Base-by-base conservation (phyloP, 92 coral and sea anemone species). In the Bergia sp. region DNA sequence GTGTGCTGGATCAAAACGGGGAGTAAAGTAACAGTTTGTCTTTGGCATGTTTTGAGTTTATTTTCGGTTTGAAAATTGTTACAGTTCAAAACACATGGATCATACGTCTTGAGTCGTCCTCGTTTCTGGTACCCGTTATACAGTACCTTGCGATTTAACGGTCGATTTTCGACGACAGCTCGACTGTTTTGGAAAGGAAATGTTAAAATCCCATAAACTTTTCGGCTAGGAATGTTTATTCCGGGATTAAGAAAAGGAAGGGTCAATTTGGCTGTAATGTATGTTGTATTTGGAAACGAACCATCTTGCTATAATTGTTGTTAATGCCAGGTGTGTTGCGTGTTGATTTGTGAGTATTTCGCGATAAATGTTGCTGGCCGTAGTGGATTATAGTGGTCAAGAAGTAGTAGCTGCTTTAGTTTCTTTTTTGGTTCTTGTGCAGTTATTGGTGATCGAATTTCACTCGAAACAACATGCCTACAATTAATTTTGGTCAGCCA, bases 161-260 rank as follows among this genome's bases (percentile, higher is more conserved):
- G 58, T 29, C 29, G 15, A 0, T 69, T 84, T 84, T 69, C 67
- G 87, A 84, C 61, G 87, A 84, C 77, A 84, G 38, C 79, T 84
- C 79, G 36, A 42, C 20, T 84, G 78, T 84, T 84, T 69, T 69
- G 58, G 40, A 84, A 84, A 84, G 87, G 87, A 84, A 84, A 71
- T 47, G 43, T 67, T 84, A 71, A 84, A 71, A 40, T 84, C 45
- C 47, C 44, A 71, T 71, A 71, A 84, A 84, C 44, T 66, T 61
- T 89, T 80, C 37, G 42, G 77, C 73, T 44, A 75, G 65, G 45
- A 89, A 80, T 82, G 89, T 92, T 92, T 91, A 66, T 82, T 79
- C 86, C 80, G 45, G 92, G 94, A 92, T 92, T 92, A 92, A 53
- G 37, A 38, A 39, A 53, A 87, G 82, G 76, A 87, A 86, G 50